Conservation (phyloP, 2,888 invertebrate species). For the Athalia rosae region DNA sequence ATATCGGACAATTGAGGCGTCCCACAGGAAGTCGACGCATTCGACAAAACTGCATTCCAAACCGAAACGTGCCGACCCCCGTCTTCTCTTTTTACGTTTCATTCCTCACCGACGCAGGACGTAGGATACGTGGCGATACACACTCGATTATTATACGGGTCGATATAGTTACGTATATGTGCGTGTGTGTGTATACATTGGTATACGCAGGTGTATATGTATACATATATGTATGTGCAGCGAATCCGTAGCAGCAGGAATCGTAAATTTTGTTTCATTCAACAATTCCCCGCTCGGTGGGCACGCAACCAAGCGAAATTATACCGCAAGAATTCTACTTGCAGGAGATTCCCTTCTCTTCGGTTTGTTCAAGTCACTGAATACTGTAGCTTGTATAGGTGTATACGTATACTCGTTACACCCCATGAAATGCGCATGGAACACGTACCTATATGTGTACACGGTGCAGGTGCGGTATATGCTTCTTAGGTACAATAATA, state of each 20-base stretch:
- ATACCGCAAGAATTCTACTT: conserved; percentile 8
- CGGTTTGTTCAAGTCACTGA: neutral
- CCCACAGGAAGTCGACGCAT: conserved; percentile 44
- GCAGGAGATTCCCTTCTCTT: neutral
- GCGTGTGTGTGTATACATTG: neutral
- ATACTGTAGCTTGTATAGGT: too few relatives aligned
- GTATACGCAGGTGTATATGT: neutral
- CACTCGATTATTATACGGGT: neutral
- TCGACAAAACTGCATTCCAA: conserved; percentile 42
- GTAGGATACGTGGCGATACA: too few relatives aligned
- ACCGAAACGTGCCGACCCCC: conserved; percentile 17
- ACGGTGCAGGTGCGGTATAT: too few relatives aligned
- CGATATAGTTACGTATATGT: too few relatives aligned
- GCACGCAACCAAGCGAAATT: conserved; percentile 10
- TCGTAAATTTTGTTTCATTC: conserved; percentile 43
- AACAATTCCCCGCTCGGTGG: conserved; percentile 14
- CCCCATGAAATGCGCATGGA: too few relatives aligned
- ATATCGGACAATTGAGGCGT: conserved; percentile 42
- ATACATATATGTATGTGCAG: neutral
- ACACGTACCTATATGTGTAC: too few relatives aligned
- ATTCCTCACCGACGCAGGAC: too few relatives aligned
- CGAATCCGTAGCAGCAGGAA: conserved; percentile 16
- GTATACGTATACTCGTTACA: too few relatives aligned
- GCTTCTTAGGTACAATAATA: too few relatives aligned
- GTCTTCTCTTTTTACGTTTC: neutral